These are phyloP conservation scores for Atrichornis clamosus DNA, from an alignment of 2,113 vertebrate genomes.

Conservation along the genomic window DNA sequence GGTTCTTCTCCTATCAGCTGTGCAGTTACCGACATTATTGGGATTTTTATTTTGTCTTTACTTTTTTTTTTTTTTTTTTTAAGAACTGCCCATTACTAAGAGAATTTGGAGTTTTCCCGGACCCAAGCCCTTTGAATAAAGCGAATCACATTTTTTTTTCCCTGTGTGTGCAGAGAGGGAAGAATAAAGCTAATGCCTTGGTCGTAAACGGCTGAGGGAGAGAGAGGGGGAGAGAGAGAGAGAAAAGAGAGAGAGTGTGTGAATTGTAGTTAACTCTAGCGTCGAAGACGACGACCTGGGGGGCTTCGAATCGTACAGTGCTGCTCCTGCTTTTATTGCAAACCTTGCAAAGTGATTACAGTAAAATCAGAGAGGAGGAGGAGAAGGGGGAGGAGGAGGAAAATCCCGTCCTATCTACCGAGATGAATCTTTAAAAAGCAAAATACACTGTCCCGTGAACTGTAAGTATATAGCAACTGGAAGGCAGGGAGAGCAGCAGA, in stretches of 20 bases:
- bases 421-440: conserved; percentile 61
- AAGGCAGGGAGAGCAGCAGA: conserved; percentile 32
- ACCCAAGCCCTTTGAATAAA: conserved; percentile 58
- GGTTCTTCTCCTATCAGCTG: conserved; percentile 18
- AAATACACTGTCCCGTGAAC: conserved; percentile 76
- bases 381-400: conserved; percentile 50
- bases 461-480: conserved; percentile 67
- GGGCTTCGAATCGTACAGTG: conserved; percentile 18
- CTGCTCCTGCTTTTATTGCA: conserved; percentile 49
- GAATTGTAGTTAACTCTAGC: conserved; percentile 71
- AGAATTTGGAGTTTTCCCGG: conserved; percentile 66
- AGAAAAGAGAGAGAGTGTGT: not conserved
- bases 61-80: not conserved
- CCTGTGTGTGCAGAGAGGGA: conserved; percentile 4
- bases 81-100: conserved; percentile 10
- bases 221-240: not conserved
- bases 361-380: conserved; percentile 58
- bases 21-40: conserved; percentile 43
- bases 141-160: conserved; percentile 1
- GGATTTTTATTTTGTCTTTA: not conserved
- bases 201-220: conserved; percentile 42
- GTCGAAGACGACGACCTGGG: conserved; percentile 40
- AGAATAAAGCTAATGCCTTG: conserved; percentile 46
- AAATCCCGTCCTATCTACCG: conserved; percentile 35
- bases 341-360: conserved; percentile 60